Conservation (phyloP, 2,888 invertebrate species). For the Xylocampa areola region DNA sequence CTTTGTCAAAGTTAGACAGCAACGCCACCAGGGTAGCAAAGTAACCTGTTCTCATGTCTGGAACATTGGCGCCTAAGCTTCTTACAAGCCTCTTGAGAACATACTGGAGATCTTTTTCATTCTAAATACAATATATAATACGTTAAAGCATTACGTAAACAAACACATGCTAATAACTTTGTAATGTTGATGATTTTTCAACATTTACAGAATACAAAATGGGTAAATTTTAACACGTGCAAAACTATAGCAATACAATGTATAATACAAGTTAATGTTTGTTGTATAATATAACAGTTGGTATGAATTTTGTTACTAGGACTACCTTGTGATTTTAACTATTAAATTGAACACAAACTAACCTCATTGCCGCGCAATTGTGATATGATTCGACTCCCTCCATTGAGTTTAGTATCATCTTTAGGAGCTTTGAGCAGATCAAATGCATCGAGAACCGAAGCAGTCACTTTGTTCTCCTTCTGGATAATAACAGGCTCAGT, state of each 20-base stretch:
- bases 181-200: no score
- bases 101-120: constrained; percentile 91
- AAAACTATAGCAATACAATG: no score
- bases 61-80: constrained; percentile 92
- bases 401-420: constrained; percentile 79
- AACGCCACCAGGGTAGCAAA: constrained; percentile 92
- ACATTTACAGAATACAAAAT: no score
- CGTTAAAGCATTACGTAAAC: no score
- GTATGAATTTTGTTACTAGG: neutral
- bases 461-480: constrained; percentile 70
- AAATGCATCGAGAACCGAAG: constrained; percentile 83
- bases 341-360: constrained; percentile 43
- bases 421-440: constrained; percentile 78
- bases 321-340: neutral
- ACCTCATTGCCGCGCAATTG: constrained; percentile 81
- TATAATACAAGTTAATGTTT: no score
- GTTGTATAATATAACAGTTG: neutral
- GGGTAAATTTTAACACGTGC: no score
- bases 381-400: constrained; percentile 82
- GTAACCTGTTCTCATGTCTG: constrained; percentile 91
- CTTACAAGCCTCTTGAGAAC: constrained; percentile 92
- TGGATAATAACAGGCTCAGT: constrained; percentile 57
- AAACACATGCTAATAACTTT: no score
- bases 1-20: constrained; percentile 84
- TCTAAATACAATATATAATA: constrained; percentile 76